Base-by-base conservation (phyloP, 2,888 invertebrate species). In the Dicyrtomina minuta region DNA sequence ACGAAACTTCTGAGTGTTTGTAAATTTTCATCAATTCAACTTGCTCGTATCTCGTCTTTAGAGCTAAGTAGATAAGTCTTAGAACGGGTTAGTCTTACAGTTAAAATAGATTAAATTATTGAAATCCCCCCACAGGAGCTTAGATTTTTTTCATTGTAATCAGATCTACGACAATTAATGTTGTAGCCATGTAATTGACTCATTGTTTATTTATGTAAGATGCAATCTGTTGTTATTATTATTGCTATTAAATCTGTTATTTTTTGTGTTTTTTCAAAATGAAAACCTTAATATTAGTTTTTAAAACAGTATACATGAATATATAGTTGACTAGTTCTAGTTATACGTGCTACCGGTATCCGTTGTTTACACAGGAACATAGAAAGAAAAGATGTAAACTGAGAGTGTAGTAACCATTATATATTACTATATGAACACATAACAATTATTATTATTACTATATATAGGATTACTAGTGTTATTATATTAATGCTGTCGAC, bases 111-210 rank as follows among this genome's bases (percentile, higher is more conserved):
- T 46, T 46, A 61, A 61, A 61, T 61, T 44, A 61, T 46, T 61
- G 22, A 49, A 61, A 61, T 61, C 15, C 61, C 43, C n/a, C 46
- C 46, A 22, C 64, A 49, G 64, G 64, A 64, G 64, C 64, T 64
- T 64, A 64, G 64, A 64, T 53, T 64, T 64, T n/a, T 64, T 64
- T 49, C 44, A 61, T 61, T 33, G 8, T 22, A 51, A 51, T 51
- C 61, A 64, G 39, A 64, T 39, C 51, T 46, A 41, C 41, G 3
- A 59, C 13, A 15, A 51, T 22, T 8, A 26, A 64, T 13, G 39
- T 17, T 49, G 64, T 33, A 64, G 53, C 51, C 51, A 51, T 39
- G 64, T 46, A 46, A 64, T 64, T 64, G 20, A 64, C 64, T 51
- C 53, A 39, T 26, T 55, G 55, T 64, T 64, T 51, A 64, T 64